Conservation (phyloP, 2,113 vertebrate genomes). For the Anas platyrhynchos region DNA sequence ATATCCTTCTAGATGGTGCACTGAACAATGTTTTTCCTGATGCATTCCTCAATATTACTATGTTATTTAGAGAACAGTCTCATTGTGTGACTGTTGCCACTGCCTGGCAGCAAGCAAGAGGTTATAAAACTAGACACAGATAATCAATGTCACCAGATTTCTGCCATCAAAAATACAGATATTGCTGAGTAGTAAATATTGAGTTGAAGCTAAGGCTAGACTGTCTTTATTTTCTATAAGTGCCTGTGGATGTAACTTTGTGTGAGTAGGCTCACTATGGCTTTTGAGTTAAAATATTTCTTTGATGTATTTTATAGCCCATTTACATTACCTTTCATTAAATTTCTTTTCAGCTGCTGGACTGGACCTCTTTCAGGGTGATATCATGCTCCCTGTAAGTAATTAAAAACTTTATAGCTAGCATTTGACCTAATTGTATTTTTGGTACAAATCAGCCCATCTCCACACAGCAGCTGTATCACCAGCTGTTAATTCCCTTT, state of each 20-base stretch:
- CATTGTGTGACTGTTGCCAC: not conserved
- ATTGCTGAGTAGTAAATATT: not conserved
- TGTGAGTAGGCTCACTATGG: not conserved
- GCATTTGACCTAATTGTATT: not conserved
- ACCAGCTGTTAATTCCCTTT: constrained; percentile 33
- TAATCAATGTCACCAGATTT: not conserved
- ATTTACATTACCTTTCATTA: not conserved
- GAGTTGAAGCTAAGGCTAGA: not conserved
- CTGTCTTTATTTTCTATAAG: not conserved
- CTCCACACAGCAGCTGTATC: not conserved
- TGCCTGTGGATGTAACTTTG: not conserved
- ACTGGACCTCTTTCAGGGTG: constrained; percentile 85
- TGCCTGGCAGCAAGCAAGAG: not conserved
- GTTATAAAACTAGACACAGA: not conserved
- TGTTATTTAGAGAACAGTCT: not conserved
- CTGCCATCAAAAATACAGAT: not conserved
- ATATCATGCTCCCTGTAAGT: constrained; percentile 84
- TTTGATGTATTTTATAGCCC: not conserved
- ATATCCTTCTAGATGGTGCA: not conserved
- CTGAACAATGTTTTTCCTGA: not conserved
- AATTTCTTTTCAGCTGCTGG: constrained; percentile 77
- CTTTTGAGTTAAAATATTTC: not conserved
- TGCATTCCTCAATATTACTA: not conserved
- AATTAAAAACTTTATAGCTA: not conserved
- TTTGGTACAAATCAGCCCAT: not conserved